These are phyloP conservation scores for Aleadryas rufinucha DNA, from an alignment of 2,113 vertebrate species.

Conservation along the genomic window DNA sequence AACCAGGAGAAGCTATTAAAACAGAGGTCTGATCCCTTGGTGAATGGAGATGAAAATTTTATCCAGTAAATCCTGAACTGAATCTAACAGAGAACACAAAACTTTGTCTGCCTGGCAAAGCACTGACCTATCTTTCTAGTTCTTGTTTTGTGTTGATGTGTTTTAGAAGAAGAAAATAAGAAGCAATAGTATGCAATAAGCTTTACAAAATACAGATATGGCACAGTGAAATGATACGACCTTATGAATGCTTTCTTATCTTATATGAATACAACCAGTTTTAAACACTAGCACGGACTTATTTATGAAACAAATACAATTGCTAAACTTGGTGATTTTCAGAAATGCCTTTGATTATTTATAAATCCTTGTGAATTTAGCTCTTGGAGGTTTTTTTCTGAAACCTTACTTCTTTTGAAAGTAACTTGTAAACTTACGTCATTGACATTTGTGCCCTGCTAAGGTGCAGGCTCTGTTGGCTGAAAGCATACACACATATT, in stretches of 20 bases:
- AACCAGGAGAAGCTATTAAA: neutral
- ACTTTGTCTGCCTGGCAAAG: neutral
- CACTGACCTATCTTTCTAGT: neutral
- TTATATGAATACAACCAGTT: neutral
- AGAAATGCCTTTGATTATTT: neutral
- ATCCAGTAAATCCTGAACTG: neutral
- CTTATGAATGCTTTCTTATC: neutral
- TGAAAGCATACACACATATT: neutral
- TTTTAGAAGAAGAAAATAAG: neutral
- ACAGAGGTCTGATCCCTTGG: neutral
- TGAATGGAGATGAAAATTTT: neutral
- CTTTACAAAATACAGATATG: neutral
- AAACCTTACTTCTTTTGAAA: neutral
- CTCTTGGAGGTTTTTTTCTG: neutral
- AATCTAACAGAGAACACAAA: neutral
- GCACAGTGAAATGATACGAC: neutral
- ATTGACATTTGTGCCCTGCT: neutral
- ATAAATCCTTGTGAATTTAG: neutral
- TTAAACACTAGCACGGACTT: neutral
- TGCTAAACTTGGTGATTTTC: neutral
- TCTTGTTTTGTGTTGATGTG: neutral
- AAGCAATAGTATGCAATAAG: neutral
- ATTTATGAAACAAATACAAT: neutral
- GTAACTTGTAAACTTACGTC: rapidly evolving
- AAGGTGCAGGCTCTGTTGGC: neutral